Percentiles rank a stretch among this genome's conserved stretches.
Conservation (phyloP, 35 echinoderm and acorn worm genomes). For the Diadema setosum region DNA sequence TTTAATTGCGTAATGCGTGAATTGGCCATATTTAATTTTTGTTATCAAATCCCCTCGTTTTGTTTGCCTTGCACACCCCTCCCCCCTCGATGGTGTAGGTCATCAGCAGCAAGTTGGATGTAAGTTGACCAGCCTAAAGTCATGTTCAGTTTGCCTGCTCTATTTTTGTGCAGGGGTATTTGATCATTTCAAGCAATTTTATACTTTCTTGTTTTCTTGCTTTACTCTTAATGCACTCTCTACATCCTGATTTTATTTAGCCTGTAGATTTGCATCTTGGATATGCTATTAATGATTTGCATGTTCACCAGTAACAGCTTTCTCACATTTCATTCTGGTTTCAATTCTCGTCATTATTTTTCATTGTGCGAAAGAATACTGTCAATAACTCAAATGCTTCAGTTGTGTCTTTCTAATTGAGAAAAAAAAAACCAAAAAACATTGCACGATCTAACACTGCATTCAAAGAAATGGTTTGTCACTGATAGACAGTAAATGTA, state of each 20-base stretch:
- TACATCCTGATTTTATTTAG: neutral
- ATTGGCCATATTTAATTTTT: neutral
- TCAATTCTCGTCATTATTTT: neutral
- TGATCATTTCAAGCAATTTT: no score
- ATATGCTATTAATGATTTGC: neutral
- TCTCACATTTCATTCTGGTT: neutral
- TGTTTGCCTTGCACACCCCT: neutral
- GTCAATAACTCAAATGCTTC: no score
- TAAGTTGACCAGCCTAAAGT: neutral
- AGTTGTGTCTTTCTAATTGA: no score
- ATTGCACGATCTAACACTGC: no score
- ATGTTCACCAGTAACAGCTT: neutral
- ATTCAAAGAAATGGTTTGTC: no score
- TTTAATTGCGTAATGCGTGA: no score
- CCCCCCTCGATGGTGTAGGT: neutral
- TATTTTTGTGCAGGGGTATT: neutral
- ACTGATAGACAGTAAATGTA: no score
- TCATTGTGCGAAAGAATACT: no score
- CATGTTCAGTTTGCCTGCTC: neutral
- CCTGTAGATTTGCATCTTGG: neutral
- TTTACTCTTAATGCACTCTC: neutral
- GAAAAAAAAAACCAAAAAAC: no score
- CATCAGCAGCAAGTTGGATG: conserved; percentile 27
- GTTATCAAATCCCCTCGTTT: neutral
- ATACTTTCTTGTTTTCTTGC: neutral